Conservation (phyloP, 1,140 invertebrate genomes). For the Acyrthosiphon pisum region DNA sequence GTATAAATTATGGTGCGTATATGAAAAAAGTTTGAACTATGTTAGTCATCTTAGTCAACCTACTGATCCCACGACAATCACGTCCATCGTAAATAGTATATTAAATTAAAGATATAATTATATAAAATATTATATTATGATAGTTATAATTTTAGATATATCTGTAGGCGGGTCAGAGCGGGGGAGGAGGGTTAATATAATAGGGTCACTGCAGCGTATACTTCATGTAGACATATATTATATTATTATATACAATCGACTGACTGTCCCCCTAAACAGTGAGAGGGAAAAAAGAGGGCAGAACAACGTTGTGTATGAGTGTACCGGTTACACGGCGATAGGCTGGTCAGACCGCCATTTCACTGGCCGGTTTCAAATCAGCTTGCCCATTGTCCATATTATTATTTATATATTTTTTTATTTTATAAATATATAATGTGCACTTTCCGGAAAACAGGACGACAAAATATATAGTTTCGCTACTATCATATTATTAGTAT, state of each 20-base stretch:
- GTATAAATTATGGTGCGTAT: too few species aligned
- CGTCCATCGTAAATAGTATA: not conserved
- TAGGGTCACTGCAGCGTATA: not conserved
- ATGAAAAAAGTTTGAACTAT: not conserved
- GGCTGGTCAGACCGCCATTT: constrained; percentile 38
- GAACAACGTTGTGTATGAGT: not conserved
- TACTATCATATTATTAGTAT: not conserved
- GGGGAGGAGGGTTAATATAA: constrained; percentile 12
- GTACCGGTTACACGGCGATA: constrained; percentile 28
- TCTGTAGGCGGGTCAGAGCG: not conserved
- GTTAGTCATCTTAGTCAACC: not conserved
- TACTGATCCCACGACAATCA: not conserved
- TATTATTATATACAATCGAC: not conserved
- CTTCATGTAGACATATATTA: not conserved
- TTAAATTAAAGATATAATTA: not conserved
- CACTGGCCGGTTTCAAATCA: not conserved
- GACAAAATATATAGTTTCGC: not conserved
- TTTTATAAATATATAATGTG: not conserved
- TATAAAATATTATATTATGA: not conserved
- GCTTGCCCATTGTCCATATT: constrained; percentile 36
- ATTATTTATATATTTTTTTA: not conserved
- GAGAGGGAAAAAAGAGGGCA: constrained; percentile 9
- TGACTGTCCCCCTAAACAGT: not conserved
- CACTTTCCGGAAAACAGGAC: not conserved
- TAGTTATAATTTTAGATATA: not conserved